Evolutionary conservation across 2,888 invertebrate species (phyloP), one percentile per base, ranked within the genome.

Genomic region (Crocallis elinguaria): DNA sequence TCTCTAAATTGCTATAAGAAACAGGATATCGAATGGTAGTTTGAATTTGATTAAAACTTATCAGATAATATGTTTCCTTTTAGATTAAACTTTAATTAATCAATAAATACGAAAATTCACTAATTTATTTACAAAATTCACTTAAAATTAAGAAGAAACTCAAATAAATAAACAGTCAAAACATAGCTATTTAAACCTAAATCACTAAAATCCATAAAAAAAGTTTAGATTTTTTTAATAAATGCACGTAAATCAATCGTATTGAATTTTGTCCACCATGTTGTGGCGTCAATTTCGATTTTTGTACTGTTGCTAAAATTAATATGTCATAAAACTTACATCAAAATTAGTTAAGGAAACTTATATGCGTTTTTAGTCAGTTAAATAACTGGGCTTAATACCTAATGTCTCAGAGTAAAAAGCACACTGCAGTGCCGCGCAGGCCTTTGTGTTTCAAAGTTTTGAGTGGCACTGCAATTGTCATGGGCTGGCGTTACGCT

Each of bases 81-180:
- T 29, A 12, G 11, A 2, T 29, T n/a, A 30, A 21, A 32, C n/a
- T 3, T 17, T 12, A 19, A 43, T 14, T 35, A 35, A 5, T 35
- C 11, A 48, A 43, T 53, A 41, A 43, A 43, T 32, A 54, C 27
- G 13, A 73, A 75, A 82, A 79, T 81, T 81, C 70, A 71, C 82
- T 84, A 84, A 78, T 75, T 48, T 67, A 88, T 88, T 86, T 88
- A 88, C 88, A 88, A 79, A 75, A 68, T 74, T 56, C 64, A 75
- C 79, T 73, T 79, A 84, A 66, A 44, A 66, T 77, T 83, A 81
- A 71, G 54, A 73, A 67, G 72, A 61, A 13, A 87, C 88, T 86
- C 86, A 86, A 82, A 82, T 82, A 87, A 88, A 86, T 86, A 86
- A 84, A 86, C 84, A 85, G 83, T 86, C 84, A 60, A 71, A 72